Conservation (phyloP, 1,140 invertebrate genomes). For the Habropoda laboriosa region DNA sequence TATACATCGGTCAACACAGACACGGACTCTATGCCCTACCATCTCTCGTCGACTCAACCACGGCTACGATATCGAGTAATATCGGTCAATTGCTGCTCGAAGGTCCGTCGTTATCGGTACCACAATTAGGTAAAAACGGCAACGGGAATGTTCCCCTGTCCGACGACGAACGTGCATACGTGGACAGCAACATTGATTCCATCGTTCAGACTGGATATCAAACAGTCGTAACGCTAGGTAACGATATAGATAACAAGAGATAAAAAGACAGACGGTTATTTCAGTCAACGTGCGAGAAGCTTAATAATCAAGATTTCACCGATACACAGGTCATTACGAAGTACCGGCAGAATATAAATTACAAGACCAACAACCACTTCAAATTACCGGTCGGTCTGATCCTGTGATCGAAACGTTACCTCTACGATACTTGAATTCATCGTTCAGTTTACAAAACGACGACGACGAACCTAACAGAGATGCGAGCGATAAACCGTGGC, state of each 20-base stretch:
- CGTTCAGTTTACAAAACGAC: slow-evolving; percentile 45
- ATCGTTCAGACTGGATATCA: slow-evolving; percentile 65
- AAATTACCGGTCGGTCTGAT: slow-evolving; percentile 83
- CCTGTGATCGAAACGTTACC: slow-evolving; percentile 73
- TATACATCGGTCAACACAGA: slow-evolving; percentile 95
- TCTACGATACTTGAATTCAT: slow-evolving; percentile 57
- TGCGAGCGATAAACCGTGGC: slow-evolving; percentile 50
- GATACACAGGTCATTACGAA: slow-evolving; percentile 88
- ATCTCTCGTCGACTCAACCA: slow-evolving; percentile 93
- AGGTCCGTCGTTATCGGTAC: slow-evolving; percentile 84
- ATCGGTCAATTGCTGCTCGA: slow-evolving; percentile 86
- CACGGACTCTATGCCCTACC: slow-evolving; percentile 95
- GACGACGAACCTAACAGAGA: slow-evolving; percentile 3
- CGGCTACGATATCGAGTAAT: slow-evolving; percentile 87
- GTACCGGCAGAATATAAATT: slow-evolving; percentile 82
- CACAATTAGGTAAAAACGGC: slow-evolving; percentile 71
- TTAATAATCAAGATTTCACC: slow-evolving; percentile 64
- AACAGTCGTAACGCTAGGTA: slow-evolving; percentile 74
- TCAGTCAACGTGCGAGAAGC: background rate
- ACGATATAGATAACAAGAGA: slow-evolving; percentile 1
- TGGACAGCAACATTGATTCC: slow-evolving; percentile 47
- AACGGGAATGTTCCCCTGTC: slow-evolving; percentile 60
- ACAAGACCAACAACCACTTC: slow-evolving; percentile 80
- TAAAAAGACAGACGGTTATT: background rate
- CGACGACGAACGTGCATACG: slow-evolving; percentile 59